Evolutionary conservation across 2,797 vertebrate species (phyloP).

Genomic region (Aeoliscus strigatus): DNA sequence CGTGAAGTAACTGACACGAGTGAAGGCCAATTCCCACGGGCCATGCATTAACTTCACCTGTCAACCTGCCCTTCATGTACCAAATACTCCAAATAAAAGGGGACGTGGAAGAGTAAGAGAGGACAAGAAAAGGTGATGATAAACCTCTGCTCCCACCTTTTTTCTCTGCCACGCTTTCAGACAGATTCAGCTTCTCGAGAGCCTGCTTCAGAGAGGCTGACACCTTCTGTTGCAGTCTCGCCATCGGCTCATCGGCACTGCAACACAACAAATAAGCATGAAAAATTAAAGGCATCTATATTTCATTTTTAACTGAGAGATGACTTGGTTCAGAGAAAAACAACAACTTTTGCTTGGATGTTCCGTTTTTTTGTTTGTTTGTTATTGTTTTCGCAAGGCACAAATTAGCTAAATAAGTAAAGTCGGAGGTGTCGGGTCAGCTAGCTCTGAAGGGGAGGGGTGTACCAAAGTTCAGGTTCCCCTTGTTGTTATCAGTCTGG

Average conservation of each 20-base stretch:
- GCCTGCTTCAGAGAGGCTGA: constrained; percentile 91
- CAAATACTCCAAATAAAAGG: not conserved
- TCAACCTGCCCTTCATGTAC: constrained; percentile 49
- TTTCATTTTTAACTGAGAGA: constrained; percentile 1
- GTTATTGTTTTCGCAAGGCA: too few species aligned
- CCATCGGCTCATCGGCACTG: constrained; percentile 89
- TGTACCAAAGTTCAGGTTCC: too few species aligned
- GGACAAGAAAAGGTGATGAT: not conserved
- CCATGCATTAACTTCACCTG: constrained; percentile 46
- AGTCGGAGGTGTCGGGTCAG: too few species aligned
- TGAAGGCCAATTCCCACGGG: constrained; percentile 34
- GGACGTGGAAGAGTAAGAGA: not conserved
- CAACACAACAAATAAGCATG: constrained; percentile 4
- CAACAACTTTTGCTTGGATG: too few species aligned
- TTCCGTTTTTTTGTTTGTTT: too few species aligned
- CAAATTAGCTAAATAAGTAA: too few species aligned
- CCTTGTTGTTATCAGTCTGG: constrained; percentile 17
- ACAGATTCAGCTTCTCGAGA: constrained; percentile 90
- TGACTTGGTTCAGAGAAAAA: not conserved
- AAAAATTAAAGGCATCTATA: not conserved
- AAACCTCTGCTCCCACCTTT: constrained; percentile 74
- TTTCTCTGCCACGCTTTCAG: constrained; percentile 73
- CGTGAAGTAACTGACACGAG: constrained; percentile 34
- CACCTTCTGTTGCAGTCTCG: constrained; percentile 85
- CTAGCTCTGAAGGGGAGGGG: too few species aligned